Evolutionary conservation across 2,113 vertebrate genomes (phyloP).

Genomic region (Collichthys lucidus): DNA sequence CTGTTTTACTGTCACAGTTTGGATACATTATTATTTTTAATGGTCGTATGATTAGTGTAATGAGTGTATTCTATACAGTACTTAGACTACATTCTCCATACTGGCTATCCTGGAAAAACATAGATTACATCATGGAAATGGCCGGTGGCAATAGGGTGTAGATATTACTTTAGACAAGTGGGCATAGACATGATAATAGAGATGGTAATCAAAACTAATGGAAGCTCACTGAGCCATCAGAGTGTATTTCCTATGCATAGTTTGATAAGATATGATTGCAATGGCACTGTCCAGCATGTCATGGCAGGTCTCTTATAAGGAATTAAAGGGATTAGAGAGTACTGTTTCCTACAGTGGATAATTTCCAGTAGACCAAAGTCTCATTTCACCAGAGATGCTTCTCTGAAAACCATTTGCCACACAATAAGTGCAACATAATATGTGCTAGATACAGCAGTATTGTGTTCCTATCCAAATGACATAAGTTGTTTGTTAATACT

Average conservation of each 20-base stretch:
- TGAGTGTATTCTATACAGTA: background rate
- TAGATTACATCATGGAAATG: background rate
- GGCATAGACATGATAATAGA: conserved; percentile 11
- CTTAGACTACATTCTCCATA: background rate
- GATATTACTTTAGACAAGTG: conserved; percentile 30
- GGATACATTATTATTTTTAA: background rate
- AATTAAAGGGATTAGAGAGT: conserved; percentile 7
- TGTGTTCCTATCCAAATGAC: background rate
- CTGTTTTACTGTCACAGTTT: background rate
- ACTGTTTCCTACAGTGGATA: background rate
- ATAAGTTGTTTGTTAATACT: background rate
- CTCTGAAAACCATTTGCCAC: conserved; percentile 5
- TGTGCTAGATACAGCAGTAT: background rate
- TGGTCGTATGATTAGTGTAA: background rate
- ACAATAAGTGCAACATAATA: background rate
- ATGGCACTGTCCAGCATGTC: background rate
- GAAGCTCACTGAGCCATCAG: conserved; percentile 46
- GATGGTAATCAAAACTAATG: conserved; percentile 57
- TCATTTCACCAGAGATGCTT: background rate
- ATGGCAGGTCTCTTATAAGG: conserved; percentile 17
- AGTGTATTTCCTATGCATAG: conserved; percentile 9
- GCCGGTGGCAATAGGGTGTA: background rate
- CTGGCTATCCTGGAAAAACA: background rate
- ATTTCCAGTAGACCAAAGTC: background rate
- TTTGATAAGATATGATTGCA: conserved; percentile 22